Evolutionary conservation across 2,797 vertebrate genomes (phyloP).

Genomic region (Caiman crocodilus): DNA sequence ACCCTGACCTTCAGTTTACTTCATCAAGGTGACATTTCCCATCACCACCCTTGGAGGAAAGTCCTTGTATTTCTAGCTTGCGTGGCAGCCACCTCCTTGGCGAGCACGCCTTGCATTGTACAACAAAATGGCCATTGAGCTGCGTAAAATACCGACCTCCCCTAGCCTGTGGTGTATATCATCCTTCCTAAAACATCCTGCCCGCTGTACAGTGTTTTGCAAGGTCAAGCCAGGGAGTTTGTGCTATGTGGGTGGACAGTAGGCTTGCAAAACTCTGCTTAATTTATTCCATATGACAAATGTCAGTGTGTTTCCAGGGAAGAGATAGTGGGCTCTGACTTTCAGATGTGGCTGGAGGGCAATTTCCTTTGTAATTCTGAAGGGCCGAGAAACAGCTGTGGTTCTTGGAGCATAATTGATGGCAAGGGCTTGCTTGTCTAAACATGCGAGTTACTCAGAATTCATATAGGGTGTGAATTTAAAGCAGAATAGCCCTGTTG

Average conservation of each 20-base stretch:
- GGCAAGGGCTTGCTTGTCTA: background rate
- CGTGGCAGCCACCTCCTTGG: background rate
- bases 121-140: background rate
- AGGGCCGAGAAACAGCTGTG: conserved; percentile 40
- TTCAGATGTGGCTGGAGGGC: conserved; percentile 23
- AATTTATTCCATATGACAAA: background rate
- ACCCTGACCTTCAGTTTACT: background rate
- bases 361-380: background rate
- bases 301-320: background rate
- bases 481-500: background rate
- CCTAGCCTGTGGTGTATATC: background rate
- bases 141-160: background rate
- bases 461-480: background rate
- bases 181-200: background rate
- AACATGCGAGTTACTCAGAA: background rate
- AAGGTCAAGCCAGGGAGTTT: background rate
- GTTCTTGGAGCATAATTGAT: conserved; percentile 34
- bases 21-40: background rate
- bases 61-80: background rate
- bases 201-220: background rate
- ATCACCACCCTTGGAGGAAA: background rate
- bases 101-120: background rate
- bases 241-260: background rate
- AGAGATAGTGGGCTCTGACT: background rate
- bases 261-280: background rate